Evolutionary conservation across 2,888 invertebrate genomes (phyloP).

Genomic region (Reticulitermes lucifugus): DNA sequence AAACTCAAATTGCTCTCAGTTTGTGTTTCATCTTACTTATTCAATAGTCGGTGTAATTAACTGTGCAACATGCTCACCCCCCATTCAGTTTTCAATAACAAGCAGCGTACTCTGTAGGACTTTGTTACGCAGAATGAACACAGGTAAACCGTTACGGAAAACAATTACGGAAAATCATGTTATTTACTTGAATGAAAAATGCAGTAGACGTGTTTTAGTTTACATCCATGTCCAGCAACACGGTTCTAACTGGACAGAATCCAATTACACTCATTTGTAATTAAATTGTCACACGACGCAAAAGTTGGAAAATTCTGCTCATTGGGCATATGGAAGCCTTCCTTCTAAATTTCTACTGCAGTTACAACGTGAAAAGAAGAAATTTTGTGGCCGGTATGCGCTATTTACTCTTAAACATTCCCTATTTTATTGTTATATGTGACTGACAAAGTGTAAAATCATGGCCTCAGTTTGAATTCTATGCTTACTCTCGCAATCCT

Average conservation of each 20-base stretch:
- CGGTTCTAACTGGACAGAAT: constrained; percentile 2
- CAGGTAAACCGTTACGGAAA: not conserved
- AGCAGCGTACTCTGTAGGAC: not conserved
- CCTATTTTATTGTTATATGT: too few species aligned
- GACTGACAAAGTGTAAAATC: too few species aligned
- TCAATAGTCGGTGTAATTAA: not conserved
- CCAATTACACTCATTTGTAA: constrained; percentile 34
- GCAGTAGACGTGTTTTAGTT: not conserved
- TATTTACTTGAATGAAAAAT: not conserved
- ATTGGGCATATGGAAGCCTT: too few species aligned
- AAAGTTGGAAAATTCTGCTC: constrained; percentile 13
- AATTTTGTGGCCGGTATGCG: too few species aligned
- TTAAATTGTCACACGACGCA: constrained; percentile 34
- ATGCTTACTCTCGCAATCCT: too few species aligned
- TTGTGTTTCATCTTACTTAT: not conserved
- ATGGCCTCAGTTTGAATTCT: too few species aligned
- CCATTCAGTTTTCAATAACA: not conserved
- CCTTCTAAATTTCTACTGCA: too few species aligned
- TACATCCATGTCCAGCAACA: not conserved
- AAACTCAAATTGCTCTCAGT: not conserved
- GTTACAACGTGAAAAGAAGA: too few species aligned
- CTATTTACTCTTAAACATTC: too few species aligned
- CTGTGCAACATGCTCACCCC: not conserved
- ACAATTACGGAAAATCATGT: constrained; percentile 19
- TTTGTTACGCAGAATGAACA: not conserved